A percentile compares a stretch with the other conserved stretches of the same genome.
phyloP scores from a whole-genome alignment of 2,797 vertebrate genomes.

The Nannoperca obscura region DNA sequence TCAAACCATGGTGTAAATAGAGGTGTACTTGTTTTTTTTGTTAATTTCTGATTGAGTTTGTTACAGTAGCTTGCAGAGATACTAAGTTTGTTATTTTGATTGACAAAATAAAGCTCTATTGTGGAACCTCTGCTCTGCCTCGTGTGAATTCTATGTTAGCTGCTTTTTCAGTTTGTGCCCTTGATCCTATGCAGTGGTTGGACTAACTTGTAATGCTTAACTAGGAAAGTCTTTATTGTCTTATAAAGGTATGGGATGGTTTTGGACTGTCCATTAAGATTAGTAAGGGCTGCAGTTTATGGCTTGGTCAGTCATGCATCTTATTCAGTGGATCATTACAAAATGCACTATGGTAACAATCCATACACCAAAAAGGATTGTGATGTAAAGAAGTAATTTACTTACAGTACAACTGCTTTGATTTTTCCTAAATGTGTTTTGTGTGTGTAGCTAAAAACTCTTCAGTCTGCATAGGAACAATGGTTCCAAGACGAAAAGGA shows the following conservation, averaged over 20 bases:
- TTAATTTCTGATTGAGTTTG: slow-evolving; percentile 78
- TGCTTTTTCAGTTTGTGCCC: neutral
- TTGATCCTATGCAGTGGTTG: neutral
- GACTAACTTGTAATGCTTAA: neutral
- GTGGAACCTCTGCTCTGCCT: slow-evolving; percentile 77
- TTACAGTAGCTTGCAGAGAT: slow-evolving; percentile 85
- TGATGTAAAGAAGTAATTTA: neutral
- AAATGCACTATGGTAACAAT: slow-evolving; percentile 8
- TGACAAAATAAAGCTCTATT: slow-evolving; percentile 85
- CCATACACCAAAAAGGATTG: neutral
- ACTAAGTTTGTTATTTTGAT: slow-evolving; percentile 82
- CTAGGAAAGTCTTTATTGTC: neutral
- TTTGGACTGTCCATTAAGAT: neutral
- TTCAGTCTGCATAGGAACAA: slow-evolving; percentile 3
- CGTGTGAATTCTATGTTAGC: slow-evolving; percentile 34
- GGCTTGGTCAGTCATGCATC: slow-evolving; percentile 45
- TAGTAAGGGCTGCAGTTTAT: slow-evolving; percentile 3
- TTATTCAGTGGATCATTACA: slow-evolving; percentile 21
- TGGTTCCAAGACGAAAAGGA: slow-evolving; percentile 7
- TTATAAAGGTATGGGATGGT: neutral
- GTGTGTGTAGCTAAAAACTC: neutral
- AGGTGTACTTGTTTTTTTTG: slow-evolving; percentile 69
- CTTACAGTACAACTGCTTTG: neutral
- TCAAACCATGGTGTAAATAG: slow-evolving; percentile 80
- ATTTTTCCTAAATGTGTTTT: neutral